Conservation (phyloP, 2,113 vertebrate species). For the Camarhynchus parvulus region DNA sequence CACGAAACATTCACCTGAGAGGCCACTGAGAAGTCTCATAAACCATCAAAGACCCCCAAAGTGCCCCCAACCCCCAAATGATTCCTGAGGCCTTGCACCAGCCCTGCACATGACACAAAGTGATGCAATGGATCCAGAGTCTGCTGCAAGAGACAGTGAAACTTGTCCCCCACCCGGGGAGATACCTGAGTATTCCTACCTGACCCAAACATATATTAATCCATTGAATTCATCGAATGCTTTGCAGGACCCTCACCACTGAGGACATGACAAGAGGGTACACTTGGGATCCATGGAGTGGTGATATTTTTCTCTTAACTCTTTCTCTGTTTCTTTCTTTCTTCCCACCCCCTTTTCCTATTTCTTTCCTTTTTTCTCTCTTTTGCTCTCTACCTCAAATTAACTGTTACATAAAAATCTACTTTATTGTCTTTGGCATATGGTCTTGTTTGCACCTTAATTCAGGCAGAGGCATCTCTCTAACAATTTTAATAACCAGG, state of each 20-base stretch:
- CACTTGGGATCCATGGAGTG: background rate
- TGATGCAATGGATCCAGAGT: background rate
- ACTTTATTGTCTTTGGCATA: background rate
- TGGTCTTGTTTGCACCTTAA: background rate
- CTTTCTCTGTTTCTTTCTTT: background rate
- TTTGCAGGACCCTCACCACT: accelerated
- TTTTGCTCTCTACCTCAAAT: background rate
- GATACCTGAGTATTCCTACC: background rate
- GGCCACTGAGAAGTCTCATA: background rate
- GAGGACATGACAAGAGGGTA: too few relatives aligned
- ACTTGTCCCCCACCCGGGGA: accelerated
- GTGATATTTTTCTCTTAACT: background rate
- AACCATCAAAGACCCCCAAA: background rate
- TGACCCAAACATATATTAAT: background rate
- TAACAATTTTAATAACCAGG: background rate
- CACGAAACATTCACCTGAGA: accelerated
- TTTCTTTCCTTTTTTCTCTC: background rate
- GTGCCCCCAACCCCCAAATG: accelerated
- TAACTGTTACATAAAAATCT: background rate
- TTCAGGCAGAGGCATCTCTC: background rate
- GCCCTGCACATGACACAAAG: accelerated
- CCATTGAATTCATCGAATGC: background rate
- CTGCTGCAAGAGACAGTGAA: background rate
- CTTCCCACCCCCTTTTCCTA: background rate
- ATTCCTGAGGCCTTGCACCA: background rate